phyloP scores from a whole-genome alignment of 2,888 invertebrate genomes.

The Opisthograptis luteolata region DNA sequence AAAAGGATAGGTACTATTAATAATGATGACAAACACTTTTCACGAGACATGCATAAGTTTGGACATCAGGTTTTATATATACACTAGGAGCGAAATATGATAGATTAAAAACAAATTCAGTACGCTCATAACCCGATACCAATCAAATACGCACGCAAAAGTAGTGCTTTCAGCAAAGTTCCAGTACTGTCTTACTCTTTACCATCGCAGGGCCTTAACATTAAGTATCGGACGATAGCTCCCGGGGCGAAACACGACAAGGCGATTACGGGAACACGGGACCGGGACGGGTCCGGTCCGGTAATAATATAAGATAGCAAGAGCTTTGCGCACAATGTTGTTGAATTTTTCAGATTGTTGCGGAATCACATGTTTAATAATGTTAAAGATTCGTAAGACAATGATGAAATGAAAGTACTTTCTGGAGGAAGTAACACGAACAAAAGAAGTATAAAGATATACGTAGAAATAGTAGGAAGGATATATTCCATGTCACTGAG shows the following conservation, averaged over 20 bases:
- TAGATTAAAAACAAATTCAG: no score
- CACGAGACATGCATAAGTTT: no score
- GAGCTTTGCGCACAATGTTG: background rate
- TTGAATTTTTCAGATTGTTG: conserved; percentile 1
- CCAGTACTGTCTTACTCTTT: conserved; percentile 6
- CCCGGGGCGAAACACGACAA: conserved; percentile 69
- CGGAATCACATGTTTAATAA: background rate
- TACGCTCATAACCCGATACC: background rate
- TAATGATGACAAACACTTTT: no score
- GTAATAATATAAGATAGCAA: conserved; percentile 27
- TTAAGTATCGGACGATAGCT: conserved; percentile 61
- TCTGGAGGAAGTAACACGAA: no score
- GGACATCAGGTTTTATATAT: no score
- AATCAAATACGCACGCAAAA: background rate
- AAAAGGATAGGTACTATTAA: no score
- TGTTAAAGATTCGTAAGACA: no score
- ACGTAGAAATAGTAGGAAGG: no score
- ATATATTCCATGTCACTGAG: no score
- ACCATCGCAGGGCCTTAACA: conserved; percentile 36
- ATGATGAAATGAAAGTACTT: no score
- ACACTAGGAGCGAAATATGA: no score
- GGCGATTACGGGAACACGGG: conserved; percentile 60
- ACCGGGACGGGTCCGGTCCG: conserved; percentile 17
- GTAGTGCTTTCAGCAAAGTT: background rate
- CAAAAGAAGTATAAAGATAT: no score